These are phyloP conservation scores for Cheilosia pagana DNA, from an alignment of 2,888 invertebrate species.

Conservation along the genomic window DNA sequence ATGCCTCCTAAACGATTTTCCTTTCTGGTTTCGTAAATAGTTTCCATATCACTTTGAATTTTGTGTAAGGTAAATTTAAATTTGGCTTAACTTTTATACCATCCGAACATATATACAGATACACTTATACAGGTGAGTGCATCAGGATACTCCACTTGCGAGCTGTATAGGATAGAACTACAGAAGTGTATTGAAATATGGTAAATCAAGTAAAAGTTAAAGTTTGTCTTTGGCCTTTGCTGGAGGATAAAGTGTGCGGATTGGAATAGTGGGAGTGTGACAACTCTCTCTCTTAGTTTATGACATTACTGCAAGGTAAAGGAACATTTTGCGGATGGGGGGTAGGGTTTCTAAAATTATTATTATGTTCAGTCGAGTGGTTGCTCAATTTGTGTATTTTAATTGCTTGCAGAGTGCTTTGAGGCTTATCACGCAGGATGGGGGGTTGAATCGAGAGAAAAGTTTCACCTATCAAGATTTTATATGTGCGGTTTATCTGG, in stretches of 20 bases:
- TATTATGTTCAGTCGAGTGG: constrained; percentile 71
- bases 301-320: constrained; percentile 66
- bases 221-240: constrained; percentile 70
- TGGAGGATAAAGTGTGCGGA: constrained; percentile 8
- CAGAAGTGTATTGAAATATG: constrained; percentile 60
- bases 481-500: not conserved
- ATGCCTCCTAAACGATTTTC: constrained; percentile 65
- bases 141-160: constrained; percentile 17
- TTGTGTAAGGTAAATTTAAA: constrained; percentile 68
- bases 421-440: constrained; percentile 31
- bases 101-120: not conserved
- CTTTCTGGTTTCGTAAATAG: constrained; percentile 62
- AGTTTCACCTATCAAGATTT: constrained; percentile 52
- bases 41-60: constrained; percentile 71
- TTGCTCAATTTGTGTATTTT: constrained; percentile 72
- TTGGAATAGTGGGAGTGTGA: constrained; percentile 19
- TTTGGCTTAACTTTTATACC: constrained; percentile 51
- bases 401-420: constrained; percentile 67
- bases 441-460: constrained; percentile 7
- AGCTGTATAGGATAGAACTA: constrained; percentile 1
- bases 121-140: constrained; percentile 16
- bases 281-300: constrained; percentile 59
- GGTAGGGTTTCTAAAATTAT: constrained; percentile 54
- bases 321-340: constrained; percentile 18
- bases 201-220: constrained; percentile 73